A percentile compares a stretch with the other conserved stretches of the same genome.
Evolutionary conservation across 2,888 invertebrate genomes (phyloP).

Genomic region (Parnassius mnemosyne): DNA sequence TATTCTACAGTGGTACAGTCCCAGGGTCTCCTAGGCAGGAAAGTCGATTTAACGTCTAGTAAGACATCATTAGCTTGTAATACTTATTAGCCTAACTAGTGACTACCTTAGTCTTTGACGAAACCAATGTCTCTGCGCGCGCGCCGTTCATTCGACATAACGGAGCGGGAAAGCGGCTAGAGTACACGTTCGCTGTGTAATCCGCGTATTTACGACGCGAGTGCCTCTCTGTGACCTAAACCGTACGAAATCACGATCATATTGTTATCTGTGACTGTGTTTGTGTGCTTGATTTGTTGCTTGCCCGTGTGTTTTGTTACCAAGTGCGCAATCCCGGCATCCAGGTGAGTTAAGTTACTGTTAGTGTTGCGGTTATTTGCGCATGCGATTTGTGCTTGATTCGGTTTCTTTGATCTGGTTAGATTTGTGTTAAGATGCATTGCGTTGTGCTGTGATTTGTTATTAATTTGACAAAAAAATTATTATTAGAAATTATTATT

Average conservation of each 20-base stretch:
- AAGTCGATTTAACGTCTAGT: too few relatives aligned
- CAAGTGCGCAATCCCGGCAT: slow-evolving; percentile 2
- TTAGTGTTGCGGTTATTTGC: slow-evolving; percentile 30
- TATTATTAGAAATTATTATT: too few relatives aligned
- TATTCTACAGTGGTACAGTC: too few relatives aligned
- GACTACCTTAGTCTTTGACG: slow-evolving; percentile 43
- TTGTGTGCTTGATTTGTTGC: slow-evolving; percentile 22
- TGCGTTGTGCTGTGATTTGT: slow-evolving; percentile 31
- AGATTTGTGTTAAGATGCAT: slow-evolving; percentile 37
- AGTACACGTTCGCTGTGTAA: slow-evolving; percentile 43
- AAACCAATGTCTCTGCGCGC: slow-evolving; percentile 56
- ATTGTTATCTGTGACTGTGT: slow-evolving; percentile 25
- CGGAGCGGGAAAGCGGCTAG: slow-evolving; percentile 52
- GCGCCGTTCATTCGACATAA: slow-evolving; percentile 49
- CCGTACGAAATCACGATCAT: slow-evolving; percentile 15
- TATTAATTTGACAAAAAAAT: too few relatives aligned
- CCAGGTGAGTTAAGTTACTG: slow-evolving; percentile 33
- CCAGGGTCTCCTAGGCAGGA: too few relatives aligned
- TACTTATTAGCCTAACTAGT: too few relatives aligned
- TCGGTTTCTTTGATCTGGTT: slow-evolving; percentile 34
- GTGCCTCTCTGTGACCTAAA: slow-evolving; percentile 31
- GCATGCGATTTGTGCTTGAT: slow-evolving; percentile 37
- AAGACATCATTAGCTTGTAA: too few relatives aligned
- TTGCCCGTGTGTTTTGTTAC: slow-evolving; percentile 9
- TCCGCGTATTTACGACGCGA: slow-evolving; percentile 34